A percentile compares a stretch with the other conserved stretches of the same genome.
Evolutionary conservation across 2,113 vertebrate species (phyloP).

Genomic region (Piaya cayana): DNA sequence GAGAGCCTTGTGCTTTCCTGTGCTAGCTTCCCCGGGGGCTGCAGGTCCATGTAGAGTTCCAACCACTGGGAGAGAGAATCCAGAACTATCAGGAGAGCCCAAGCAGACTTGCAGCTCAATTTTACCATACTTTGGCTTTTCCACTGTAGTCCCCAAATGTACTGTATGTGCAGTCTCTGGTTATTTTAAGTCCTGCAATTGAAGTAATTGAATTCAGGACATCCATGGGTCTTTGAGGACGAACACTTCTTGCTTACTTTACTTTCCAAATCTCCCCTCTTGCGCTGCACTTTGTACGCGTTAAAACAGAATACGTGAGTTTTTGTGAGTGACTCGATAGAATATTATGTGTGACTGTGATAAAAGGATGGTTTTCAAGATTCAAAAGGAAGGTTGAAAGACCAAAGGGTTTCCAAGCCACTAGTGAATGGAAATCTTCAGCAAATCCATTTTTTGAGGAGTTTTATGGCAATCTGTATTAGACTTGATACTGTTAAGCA

Average conservation of each 20-base stretch:
- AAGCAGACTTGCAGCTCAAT: not conserved
- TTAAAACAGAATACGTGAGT: not conserved
- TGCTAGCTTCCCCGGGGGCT: not conserved
- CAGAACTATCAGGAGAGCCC: not conserved
- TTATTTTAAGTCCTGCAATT: not conserved
- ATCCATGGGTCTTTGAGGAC: not conserved
- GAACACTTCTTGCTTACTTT: not conserved
- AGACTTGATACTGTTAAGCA: not conserved
- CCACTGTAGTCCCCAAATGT: fast-evolving
- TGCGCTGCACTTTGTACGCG: not conserved
- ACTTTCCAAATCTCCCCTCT: not conserved
- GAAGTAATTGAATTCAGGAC: not conserved
- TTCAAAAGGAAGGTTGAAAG: not conserved
- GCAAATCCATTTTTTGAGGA: not conserved
- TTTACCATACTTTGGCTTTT: not conserved
- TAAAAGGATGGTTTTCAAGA: not conserved
- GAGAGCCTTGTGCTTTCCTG: not conserved
- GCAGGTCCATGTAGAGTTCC: not conserved
- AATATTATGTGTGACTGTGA: not conserved
- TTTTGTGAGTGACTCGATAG: not conserved
- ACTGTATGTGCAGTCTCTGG: fast-evolving
- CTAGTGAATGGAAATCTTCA: not conserved
- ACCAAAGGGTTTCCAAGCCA: not conserved
- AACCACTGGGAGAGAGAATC: not conserved
- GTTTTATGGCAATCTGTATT: not conserved